Percentiles rank a stretch among this genome's conserved stretches.
Conservation (phyloP, 1,140 invertebrate species). For the Tetragnatha versicolor region DNA sequence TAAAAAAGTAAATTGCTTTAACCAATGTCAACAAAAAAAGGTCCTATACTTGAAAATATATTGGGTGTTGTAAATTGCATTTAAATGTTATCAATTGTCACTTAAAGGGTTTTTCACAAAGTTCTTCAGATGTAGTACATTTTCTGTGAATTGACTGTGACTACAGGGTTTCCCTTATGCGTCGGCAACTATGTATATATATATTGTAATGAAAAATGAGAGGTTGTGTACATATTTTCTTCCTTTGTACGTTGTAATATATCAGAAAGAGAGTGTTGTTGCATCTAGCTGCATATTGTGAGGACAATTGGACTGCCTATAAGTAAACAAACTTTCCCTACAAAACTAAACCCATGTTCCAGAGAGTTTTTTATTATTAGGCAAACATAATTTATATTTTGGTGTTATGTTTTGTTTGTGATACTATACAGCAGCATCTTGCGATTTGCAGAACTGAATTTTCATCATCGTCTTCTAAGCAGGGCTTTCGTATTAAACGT, state of each 20-base stretch:
- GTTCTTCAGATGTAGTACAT: no score
- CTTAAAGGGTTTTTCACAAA: no score
- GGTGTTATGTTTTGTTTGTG: constrained; percentile 55
- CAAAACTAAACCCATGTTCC: constrained; percentile 32
- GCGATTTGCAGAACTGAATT: constrained; percentile 1
- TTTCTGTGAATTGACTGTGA: no score
- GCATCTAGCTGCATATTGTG: no score
- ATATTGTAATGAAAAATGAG: constrained; percentile 20
- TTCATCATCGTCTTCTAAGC: no score
- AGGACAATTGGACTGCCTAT: no score
- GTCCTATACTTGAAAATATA: no score
- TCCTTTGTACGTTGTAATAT: constrained; percentile 51
- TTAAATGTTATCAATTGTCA: no score
- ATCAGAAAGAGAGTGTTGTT: constrained; percentile 30
- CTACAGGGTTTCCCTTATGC: no score
- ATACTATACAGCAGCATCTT: constrained; percentile 6
- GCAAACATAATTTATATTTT: constrained; percentile 56
- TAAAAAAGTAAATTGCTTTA: no score
- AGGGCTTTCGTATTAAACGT: constrained; percentile 52
- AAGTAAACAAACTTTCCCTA: constrained; percentile 19
- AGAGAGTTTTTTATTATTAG: constrained; percentile 54
- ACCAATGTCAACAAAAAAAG: no score
- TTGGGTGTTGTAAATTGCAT: no score
- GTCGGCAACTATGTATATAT: constrained; percentile 11
- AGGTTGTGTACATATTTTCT: constrained; percentile 49